Percentiles rank a stretch among this genome's conserved stretches.
phyloP scores from a whole-genome alignment of 2,113 vertebrate genomes.

The Micronycteris hirsuta region DNA sequence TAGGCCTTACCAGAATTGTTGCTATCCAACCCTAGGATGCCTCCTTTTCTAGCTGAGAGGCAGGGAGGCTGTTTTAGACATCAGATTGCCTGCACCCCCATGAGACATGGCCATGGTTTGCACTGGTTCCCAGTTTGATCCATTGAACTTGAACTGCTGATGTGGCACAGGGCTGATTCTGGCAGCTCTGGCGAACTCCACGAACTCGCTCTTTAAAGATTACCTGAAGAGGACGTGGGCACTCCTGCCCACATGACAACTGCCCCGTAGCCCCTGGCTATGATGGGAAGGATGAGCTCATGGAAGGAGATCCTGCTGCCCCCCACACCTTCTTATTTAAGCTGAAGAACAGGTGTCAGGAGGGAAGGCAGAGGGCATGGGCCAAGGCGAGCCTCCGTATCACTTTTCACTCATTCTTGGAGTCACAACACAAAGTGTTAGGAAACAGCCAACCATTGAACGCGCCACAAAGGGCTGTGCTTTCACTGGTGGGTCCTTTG shows the following conservation, averaged over 20 bases:
- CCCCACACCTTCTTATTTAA: conserved; percentile 24
- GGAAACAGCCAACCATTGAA: conserved; percentile 19
- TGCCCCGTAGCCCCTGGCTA: neutral
- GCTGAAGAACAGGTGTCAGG: neutral
- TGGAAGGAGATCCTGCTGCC: neutral
- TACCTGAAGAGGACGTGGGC: neutral
- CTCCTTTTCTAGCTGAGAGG: neutral
- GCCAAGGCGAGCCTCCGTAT: neutral
- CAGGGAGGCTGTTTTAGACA: neutral
- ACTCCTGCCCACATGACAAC: neutral
- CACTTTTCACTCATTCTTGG: conserved; percentile 62
- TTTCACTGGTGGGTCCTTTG: conserved; percentile 54
- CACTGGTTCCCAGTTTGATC: neutral
- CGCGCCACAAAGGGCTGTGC: conserved; percentile 38
- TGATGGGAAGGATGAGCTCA: neutral
- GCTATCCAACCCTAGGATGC: neutral
- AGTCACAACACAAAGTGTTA: conserved; percentile 50
- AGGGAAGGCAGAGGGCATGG: neutral
- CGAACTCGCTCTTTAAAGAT: neutral
- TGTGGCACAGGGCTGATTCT: neutral
- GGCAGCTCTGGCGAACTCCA: neutral
- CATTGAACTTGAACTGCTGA: neutral
- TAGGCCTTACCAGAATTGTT: neutral
- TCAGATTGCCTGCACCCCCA: fast-evolving
- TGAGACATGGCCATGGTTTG: neutral